These are phyloP conservation scores for Artemisiospiza belli DNA, from an alignment of 2,113 vertebrate species.

Conservation along the genomic window DNA sequence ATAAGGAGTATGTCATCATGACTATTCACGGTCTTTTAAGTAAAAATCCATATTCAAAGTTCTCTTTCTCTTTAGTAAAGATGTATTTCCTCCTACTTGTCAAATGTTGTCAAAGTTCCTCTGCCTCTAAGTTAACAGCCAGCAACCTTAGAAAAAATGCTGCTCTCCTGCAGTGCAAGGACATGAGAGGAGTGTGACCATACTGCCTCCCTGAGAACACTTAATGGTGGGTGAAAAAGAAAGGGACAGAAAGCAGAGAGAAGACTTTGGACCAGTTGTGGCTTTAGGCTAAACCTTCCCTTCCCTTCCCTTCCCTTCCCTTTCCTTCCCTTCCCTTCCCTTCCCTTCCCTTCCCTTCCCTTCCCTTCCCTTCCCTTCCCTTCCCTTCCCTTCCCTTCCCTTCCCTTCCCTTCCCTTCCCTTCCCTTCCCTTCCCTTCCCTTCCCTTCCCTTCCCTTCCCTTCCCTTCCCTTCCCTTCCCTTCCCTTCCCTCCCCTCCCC, in stretches of 20 bases:
- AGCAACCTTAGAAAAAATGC: neutral
- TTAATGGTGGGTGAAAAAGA: neutral
- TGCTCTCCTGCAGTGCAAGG: neutral
- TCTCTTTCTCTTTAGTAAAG: neutral
- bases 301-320: no score
- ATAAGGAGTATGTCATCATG: neutral
- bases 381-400: no score
- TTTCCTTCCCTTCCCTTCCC: no score
- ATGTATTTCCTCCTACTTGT: neutral
- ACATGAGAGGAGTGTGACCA: neutral
- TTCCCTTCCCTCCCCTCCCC: no score
- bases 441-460: no score
- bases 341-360: no score
- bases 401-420: no score
- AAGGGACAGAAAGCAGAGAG: neutral
- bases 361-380: no score
- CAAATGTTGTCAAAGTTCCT: neutral
- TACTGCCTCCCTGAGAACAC: neutral
- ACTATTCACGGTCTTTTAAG: neutral
- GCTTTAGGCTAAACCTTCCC: neutral
- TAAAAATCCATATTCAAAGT: neutral
- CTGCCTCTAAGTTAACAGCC: neutral
- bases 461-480: no score
- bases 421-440: no score
- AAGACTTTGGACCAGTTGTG: neutral